Conservation (phyloP, 2,797 vertebrate genomes). For the Crypturellus tataupa region DNA sequence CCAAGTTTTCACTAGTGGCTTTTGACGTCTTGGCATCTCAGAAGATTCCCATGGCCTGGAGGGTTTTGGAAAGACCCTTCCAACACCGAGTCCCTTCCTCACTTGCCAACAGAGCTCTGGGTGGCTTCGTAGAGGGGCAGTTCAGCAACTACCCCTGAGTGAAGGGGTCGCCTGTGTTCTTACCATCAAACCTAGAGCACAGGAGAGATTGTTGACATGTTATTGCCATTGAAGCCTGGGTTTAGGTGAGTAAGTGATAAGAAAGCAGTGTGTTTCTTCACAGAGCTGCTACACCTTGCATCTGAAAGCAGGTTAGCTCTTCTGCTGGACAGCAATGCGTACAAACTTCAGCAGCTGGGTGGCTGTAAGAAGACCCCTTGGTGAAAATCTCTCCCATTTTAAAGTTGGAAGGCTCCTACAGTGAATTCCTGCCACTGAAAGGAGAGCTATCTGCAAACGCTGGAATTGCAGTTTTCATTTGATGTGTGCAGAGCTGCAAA, state of each 20-base stretch:
- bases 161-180: not conserved
- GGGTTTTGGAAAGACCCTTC: not conserved
- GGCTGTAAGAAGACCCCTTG: not conserved
- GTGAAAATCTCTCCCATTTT: not conserved
- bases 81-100: not conserved
- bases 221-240: not conserved
- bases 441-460: not conserved
- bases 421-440: not conserved
- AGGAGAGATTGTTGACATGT: not conserved
- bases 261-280: not conserved
- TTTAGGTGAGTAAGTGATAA: not conserved
- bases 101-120: fast-evolving
- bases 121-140: not conserved
- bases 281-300: not conserved
- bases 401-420: not conserved
- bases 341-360: not conserved
- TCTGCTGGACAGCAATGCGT: not conserved
- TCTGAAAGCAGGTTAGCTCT: not conserved
- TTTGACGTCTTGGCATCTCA: not conserved
- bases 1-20: not conserved
- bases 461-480: not conserved
- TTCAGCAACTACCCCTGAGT: not conserved
- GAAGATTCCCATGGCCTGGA: constrained; percentile 2
- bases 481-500: not conserved
- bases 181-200: not conserved